Evolutionary conservation across 1,140 invertebrate species (phyloP).

Genomic region (Hestina assimilis): DNA sequence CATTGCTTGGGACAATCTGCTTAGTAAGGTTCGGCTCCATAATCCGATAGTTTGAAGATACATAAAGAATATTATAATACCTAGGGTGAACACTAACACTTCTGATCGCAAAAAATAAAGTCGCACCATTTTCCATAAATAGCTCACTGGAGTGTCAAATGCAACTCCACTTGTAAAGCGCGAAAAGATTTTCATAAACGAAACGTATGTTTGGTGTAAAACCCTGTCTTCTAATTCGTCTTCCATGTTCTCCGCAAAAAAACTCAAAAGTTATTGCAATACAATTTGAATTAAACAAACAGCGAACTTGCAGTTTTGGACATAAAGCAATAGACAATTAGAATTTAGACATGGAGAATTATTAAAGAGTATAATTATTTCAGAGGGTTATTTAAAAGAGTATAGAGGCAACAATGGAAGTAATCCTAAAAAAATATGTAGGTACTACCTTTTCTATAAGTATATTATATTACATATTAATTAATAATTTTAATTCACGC

Average conservation of each 20-base stretch:
- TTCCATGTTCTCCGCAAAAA: constrained; percentile 82
- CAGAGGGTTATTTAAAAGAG: too few species aligned
- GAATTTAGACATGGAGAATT: neutral
- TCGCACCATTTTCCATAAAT: constrained; percentile 86
- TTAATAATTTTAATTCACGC: too few species aligned
- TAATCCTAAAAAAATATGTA: too few species aligned
- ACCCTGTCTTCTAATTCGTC: constrained; percentile 93
- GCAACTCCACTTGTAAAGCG: constrained; percentile 86
- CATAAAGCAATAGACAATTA: constrained; percentile 22
- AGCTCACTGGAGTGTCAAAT: constrained; percentile 81
- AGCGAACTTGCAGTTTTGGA: neutral
- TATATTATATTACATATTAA: too few species aligned
- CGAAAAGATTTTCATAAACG: constrained; percentile 90
- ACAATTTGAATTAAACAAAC: constrained; percentile 30
- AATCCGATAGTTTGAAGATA: constrained; percentile 89
- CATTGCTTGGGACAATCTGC: constrained; percentile 84
- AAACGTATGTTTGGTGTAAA: constrained; percentile 89
- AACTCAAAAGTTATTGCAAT: constrained; percentile 25
- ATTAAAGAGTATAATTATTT: too few species aligned
- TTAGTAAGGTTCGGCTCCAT: constrained; percentile 87
- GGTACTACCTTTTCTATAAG: too few species aligned
- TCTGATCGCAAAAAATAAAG: constrained; percentile 88
- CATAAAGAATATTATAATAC: constrained; percentile 83
- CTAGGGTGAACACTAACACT: constrained; percentile 83
- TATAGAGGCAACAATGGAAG: too few species aligned